A percentile compares a stretch with the other conserved stretches of the same genome.
These are phyloP conservation scores for Macquaria ambigua DNA, from an alignment of 2,113 vertebrate species.

Conservation along the genomic window DNA sequence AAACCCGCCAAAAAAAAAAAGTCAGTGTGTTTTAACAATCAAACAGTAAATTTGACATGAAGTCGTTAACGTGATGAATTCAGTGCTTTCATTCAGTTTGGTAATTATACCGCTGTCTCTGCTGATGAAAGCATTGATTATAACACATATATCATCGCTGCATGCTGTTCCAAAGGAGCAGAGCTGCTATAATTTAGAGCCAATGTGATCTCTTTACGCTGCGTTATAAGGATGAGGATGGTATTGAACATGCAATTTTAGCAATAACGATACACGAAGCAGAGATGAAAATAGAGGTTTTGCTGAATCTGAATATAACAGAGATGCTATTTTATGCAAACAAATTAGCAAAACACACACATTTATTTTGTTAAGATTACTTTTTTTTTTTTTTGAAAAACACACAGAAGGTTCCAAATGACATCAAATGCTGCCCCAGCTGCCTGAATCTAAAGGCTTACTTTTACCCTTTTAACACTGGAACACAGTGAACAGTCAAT, in stretches of 20 bases:
- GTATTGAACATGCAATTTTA: neutral
- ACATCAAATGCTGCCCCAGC: neutral
- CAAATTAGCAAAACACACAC: neutral
- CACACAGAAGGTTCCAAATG: neutral
- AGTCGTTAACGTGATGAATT: neutral
- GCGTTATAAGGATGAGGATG: neutral
- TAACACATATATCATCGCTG: conserved; percentile 26
- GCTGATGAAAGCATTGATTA: conserved; percentile 21
- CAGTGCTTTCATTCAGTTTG: conserved; percentile 16
- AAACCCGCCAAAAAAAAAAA: neutral
- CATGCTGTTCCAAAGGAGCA: neutral
- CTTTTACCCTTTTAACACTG: neutral
- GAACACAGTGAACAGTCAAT: neutral
- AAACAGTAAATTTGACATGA: conserved; percentile 12
- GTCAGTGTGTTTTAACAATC: conserved; percentile 13
- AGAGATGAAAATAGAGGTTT: neutral
- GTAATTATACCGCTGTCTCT: conserved; percentile 30
- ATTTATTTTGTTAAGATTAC: neutral
- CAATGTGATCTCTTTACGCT: neutral
- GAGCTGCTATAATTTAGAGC: conserved; percentile 15
- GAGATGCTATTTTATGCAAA: neutral
- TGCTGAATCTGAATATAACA: neutral
- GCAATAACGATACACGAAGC: neutral
- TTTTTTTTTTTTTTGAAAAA: neutral
- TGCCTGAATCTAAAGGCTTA: neutral